phyloP scores from a whole-genome alignment of 2,797 vertebrate species.

The Coendou prehensilis region DNA sequence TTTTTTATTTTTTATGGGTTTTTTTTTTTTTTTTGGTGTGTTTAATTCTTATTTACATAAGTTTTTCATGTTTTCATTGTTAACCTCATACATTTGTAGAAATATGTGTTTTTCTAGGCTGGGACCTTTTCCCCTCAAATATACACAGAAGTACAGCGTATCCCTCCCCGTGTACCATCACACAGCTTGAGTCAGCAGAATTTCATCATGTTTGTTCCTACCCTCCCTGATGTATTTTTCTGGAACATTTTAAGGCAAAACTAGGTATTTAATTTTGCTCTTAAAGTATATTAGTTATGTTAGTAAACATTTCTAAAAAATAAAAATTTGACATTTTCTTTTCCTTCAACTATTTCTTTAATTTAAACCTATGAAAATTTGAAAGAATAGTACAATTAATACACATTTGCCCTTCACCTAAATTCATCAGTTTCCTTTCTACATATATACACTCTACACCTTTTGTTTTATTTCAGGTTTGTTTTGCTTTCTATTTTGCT shows the following conservation, averaged over 20 bases:
- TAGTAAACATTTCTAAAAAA: conserved; percentile 45
- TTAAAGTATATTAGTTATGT: conserved; percentile 12
- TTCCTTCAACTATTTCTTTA: conserved; percentile 16
- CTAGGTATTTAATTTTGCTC: neutral
- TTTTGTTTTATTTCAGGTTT: conserved; percentile 51
- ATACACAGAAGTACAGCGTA: neutral
- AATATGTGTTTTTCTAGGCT: conserved; percentile 29
- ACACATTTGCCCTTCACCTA: conserved; percentile 18
- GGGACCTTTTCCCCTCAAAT: neutral
- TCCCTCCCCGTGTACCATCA: neutral
- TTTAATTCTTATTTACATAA: neutral
- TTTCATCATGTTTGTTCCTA: neutral
- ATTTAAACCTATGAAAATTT: conserved; percentile 17
- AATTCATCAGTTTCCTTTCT: neutral
- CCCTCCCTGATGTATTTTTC: neutral
- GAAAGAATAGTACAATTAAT: neutral
- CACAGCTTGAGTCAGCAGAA: neutral
- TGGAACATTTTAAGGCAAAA: conserved; percentile 41
- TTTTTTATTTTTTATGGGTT: neutral
- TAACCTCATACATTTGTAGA: conserved; percentile 28
- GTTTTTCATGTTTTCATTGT: neutral
- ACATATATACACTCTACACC: neutral
- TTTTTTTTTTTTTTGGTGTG: neutral
- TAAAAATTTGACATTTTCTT: conserved; percentile 44
- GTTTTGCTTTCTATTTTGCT: conserved; percentile 6